Conservation (phyloP, 2,113 vertebrate genomes). For the Perognathus longimembris region DNA sequence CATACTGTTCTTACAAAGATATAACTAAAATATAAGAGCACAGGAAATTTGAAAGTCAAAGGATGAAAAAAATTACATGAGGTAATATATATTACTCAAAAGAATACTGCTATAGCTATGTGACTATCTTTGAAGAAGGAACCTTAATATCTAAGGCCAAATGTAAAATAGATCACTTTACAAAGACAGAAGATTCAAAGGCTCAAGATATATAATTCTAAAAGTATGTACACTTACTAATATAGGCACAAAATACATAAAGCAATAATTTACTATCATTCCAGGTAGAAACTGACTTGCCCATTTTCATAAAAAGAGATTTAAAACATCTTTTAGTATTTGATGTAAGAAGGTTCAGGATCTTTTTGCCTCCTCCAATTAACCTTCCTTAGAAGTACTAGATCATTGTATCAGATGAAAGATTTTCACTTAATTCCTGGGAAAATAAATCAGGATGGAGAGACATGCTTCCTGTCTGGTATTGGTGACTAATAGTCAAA, state of each 20-base stretch:
- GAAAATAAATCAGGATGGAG: constrained; percentile 44
- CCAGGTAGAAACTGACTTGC: neutral
- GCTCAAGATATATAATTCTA: constrained; percentile 26
- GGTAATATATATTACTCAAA: neutral
- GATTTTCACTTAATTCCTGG: constrained; percentile 36
- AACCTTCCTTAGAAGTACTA: constrained; percentile 41
- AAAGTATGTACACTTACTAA: neutral
- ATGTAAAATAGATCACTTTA: constrained; percentile 28
- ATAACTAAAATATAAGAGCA: constrained; percentile 6
- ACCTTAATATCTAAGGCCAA: neutral
- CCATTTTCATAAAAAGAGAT: neutral
- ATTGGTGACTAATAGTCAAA: constrained; percentile 53
- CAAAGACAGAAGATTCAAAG: constrained; percentile 20
- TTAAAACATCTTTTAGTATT: constrained; percentile 8
- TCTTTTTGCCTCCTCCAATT: neutral
- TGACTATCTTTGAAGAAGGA: constrained; percentile 12
- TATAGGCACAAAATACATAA: constrained; percentile 22
- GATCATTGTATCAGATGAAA: neutral
- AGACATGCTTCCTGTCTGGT: constrained; percentile 41
- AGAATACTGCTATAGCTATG: neutral
- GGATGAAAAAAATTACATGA: constrained; percentile 30
- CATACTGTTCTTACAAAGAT: constrained; percentile 26
- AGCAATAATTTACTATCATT: constrained; percentile 4
- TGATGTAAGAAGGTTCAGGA: neutral
- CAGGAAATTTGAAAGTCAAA: constrained; percentile 29